Evolutionary conservation across 1,140 invertebrate species (phyloP).

Genomic region (Drosophila asahinai): DNA sequence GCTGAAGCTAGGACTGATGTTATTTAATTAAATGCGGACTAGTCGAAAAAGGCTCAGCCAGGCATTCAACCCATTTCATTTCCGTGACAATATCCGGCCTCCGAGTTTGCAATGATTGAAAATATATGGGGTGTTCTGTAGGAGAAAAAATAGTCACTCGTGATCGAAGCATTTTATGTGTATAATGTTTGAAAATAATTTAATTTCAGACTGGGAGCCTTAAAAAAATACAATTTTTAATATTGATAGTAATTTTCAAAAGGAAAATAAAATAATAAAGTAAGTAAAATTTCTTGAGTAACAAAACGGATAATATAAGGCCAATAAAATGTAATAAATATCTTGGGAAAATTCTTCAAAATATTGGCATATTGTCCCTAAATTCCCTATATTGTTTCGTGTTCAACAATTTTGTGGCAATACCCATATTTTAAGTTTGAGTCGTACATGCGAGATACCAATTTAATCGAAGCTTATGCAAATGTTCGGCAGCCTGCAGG

Average conservation of each 20-base stretch:
- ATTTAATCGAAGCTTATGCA: conserved; percentile 56
- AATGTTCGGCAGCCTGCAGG: conserved; percentile 48
- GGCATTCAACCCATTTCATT: conserved; percentile 47
- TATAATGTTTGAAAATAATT: no score
- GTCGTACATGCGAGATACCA: conserved; percentile 7
- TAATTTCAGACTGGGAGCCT: no score
- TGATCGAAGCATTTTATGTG: no score
- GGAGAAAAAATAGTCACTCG: not conserved
- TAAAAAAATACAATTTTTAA: no score
- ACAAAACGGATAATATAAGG: no score
- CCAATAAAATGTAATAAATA: not conserved
- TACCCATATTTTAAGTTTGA: not conserved
- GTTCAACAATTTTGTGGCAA: not conserved
- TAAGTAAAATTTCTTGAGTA: not conserved
- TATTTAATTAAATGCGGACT: conserved; percentile 59
- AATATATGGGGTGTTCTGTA: not conserved
- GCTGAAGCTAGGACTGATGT: conserved; percentile 5
- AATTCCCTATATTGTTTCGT: not conserved
- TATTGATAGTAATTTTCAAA: not conserved
- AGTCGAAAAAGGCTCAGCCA: conserved; percentile 11
- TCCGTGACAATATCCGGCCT: conserved; percentile 35
- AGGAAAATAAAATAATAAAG: not conserved
- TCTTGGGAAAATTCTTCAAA: not conserved
- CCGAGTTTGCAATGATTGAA: conserved; percentile 13
- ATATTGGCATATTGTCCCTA: no score